Conservation (phyloP, 2,888 invertebrate genomes). For the Acleris cristana region DNA sequence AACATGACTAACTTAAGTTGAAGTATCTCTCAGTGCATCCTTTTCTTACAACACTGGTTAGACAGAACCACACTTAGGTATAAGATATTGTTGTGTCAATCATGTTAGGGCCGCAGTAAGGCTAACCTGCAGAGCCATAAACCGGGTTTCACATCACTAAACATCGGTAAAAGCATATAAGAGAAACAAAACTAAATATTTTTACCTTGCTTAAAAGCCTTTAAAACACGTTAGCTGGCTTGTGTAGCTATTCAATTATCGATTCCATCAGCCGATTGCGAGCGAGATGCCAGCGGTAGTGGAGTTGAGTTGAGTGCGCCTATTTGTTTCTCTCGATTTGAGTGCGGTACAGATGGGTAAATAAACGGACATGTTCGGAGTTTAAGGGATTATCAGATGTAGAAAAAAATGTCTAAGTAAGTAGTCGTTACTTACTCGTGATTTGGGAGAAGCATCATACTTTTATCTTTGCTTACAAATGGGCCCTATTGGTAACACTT, state of each 20-base stretch:
- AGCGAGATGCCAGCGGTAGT: constrained; percentile 21
- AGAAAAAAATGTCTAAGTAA: neutral
- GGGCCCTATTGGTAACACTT: too few relatives aligned
- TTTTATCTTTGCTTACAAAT: too few relatives aligned
- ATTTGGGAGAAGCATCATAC: too few relatives aligned
- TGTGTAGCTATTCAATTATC: constrained; percentile 38
- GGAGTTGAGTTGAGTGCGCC: constrained; percentile 28
- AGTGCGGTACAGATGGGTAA: neutral
- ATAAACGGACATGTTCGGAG: neutral
- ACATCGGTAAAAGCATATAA: constrained; percentile 6
- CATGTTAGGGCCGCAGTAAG: too few relatives aligned
- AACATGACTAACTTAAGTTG: too few relatives aligned
- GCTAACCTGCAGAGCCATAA: too few relatives aligned
- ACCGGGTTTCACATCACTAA: neutral
- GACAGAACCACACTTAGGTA: too few relatives aligned
- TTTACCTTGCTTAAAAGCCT: constrained; percentile 29
- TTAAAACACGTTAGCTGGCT: constrained; percentile 34
- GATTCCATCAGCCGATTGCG: constrained; percentile 37
- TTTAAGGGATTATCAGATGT: neutral
- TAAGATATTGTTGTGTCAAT: too few relatives aligned
- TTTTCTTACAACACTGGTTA: too few relatives aligned
- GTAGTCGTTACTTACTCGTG: too few relatives aligned
- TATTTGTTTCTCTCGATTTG: constrained; percentile 32
- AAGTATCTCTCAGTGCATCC: too few relatives aligned
- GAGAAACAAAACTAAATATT: constrained; percentile 21